Percentiles rank a stretch among this genome's conserved stretches.
Evolutionary conservation across 1,140 invertebrate species (phyloP).

Genomic region (Galendromus occidentalis): DNA sequence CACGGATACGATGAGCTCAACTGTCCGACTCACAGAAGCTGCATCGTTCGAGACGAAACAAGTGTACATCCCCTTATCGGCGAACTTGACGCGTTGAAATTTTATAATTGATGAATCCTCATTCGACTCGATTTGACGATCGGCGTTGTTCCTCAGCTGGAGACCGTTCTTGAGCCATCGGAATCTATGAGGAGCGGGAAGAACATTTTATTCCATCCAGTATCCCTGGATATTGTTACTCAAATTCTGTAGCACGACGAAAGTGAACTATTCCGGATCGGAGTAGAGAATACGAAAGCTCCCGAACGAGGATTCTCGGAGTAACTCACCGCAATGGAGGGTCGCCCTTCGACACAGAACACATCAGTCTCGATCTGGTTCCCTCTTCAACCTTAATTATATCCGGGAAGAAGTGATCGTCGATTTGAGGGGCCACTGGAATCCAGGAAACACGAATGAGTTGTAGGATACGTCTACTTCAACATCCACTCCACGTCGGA

Average conservation of each 20-base stretch:
- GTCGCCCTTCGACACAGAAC: constrained; percentile 3
- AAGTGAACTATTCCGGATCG: too few species aligned
- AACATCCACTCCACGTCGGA: too few species aligned
- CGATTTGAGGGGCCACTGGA: constrained; percentile 8
- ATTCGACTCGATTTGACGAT: constrained; percentile 8
- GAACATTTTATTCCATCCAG: too few species aligned
- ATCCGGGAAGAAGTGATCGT: constrained; percentile 8
- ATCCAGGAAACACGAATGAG: neutral
- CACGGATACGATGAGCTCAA: constrained; percentile 22
- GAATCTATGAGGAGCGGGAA: neutral
- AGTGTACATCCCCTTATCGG: constrained; percentile 3
- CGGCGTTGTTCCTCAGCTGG: constrained; percentile 4
- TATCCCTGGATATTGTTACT: too few species aligned
- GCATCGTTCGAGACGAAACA: constrained; percentile 5
- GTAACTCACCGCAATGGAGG: constrained; percentile 7
- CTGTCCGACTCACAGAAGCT: constrained; percentile 2
- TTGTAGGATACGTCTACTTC: too few species aligned
- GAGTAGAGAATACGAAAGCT: too few species aligned
- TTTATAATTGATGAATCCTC: constrained; percentile 6
- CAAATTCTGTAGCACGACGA: too few species aligned
- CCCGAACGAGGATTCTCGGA: too few species aligned
- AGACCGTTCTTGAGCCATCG: constrained; percentile 2
- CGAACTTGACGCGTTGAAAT: constrained; percentile 1
- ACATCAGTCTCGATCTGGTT: neutral
- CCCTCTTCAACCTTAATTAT: constrained; percentile 7